Conservation (phyloP, 1,140 invertebrate genomes). For the Camponotus pennsylvanicus region DNA sequence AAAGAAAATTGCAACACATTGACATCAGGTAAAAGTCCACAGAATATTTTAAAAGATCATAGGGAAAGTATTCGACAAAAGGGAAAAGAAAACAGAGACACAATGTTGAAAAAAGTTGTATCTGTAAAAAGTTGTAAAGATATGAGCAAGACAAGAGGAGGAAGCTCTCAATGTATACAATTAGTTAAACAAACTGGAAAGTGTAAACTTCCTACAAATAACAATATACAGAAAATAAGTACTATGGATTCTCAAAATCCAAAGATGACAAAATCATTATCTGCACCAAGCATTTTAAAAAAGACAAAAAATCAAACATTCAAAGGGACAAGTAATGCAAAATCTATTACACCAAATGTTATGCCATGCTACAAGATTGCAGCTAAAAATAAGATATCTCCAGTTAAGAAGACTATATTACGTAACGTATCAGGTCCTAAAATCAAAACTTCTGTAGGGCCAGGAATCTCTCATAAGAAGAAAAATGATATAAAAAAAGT, state of each 20-base stretch:
- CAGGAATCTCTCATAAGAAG: slow-evolving; percentile 26
- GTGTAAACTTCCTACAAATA: not conserved
- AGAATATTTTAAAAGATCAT: not conserved
- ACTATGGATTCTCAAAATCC: not conserved
- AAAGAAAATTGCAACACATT: slow-evolving; percentile 9
- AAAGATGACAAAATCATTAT: slow-evolving; percentile 32
- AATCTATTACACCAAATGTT: slow-evolving; percentile 12
- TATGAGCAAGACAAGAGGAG: slow-evolving; percentile 13
- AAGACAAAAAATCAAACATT: not conserved
- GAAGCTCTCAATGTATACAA: not conserved
- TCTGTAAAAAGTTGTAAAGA: not conserved
- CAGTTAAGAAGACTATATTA: slow-evolving; percentile 65
- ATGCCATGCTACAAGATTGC: slow-evolving; percentile 51
- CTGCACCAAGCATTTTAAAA: slow-evolving; percentile 24
- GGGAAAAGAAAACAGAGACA: slow-evolving; percentile 62
- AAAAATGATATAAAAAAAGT: not conserved
- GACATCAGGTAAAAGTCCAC: not conserved
- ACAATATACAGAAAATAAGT: not conserved
- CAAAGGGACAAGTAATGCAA: slow-evolving; percentile 28
- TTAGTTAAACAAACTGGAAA: not conserved
- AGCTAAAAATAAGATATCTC: slow-evolving; percentile 36
- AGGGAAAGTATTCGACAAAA: not conserved
- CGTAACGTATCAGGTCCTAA: slow-evolving; percentile 42
- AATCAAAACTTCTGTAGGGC: slow-evolving; percentile 43
- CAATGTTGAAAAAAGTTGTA: not conserved